These are phyloP conservation scores for Philopedon plagiatum DNA, from an alignment of 2,888 invertebrate genomes.

Conservation along the genomic window DNA sequence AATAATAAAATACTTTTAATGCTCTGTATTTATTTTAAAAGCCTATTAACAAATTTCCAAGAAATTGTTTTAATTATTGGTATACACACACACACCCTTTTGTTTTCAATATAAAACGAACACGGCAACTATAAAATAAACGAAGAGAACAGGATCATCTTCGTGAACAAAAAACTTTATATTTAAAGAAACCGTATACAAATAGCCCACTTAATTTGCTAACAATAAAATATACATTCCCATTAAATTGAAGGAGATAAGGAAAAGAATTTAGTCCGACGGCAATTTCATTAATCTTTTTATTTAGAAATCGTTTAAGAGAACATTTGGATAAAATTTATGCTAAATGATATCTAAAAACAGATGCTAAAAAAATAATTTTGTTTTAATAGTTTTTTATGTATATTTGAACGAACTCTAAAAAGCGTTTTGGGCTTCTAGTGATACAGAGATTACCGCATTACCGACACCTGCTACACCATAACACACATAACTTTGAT, in stretches of 20 bases:
- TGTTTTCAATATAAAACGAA: background rate
- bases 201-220: conserved; percentile 13
- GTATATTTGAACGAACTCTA: too few relatives aligned
- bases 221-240: conserved; percentile 5
- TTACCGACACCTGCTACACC: too few relatives aligned
- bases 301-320: background rate
- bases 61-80: background rate
- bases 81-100: background rate
- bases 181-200: conserved; percentile 6
- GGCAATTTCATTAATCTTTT: conserved; percentile 10
- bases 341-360: background rate
- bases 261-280: conserved; percentile 6
- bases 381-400: too few relatives aligned
- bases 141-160: background rate
- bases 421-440: too few relatives aligned
- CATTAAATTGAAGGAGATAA: conserved; percentile 8
- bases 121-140: background rate
- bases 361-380: too few relatives aligned
- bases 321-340: background rate
- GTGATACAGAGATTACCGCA: too few relatives aligned
- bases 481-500: too few relatives aligned
- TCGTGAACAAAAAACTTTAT: background rate
- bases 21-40: too few relatives aligned
- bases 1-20: too few relatives aligned
- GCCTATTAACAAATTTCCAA: background rate